Evolutionary conservation across 2,888 invertebrate genomes (phyloP), one percentile per base, ranked within the genome.

Genomic region (Thyatira batis): DNA sequence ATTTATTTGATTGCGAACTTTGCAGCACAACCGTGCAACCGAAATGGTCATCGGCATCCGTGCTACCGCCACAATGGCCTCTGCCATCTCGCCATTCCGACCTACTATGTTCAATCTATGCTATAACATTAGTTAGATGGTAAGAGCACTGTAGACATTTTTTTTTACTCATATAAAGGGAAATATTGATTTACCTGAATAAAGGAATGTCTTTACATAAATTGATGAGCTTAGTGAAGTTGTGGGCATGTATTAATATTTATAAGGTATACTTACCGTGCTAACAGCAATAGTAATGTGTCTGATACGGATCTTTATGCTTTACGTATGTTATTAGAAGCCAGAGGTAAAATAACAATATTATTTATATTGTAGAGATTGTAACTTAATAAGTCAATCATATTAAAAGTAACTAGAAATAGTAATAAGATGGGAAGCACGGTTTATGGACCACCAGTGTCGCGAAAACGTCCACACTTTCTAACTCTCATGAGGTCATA

Each of bases 1-100:
- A 92, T 92, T 92, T 92, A 92, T 92, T 92, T 92, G 92, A 92
- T 92, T 91, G 91, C 89, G 73, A 85, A 86, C 80, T 84, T 82
- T 85, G 88, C 86, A 85, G 84, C 89, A 84, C 82, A 83, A 84
- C 80, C 82, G 83, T 82, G 87, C 85, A 85, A 87, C 90, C 84
- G 89, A 89, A 90, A 90, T 91, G 91, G 91, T 89, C 91, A 91
- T 88, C 87, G 90, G 91, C 84, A 89, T 91, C 82, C 81, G 80
- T 69, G 71, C 76, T 62, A 73, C 76, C 71, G 72, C 80, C 81
- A 89, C 87, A 87, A 88, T 88, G 82, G 84, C 76, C 69, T 69
- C 76, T 69, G 77, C 71, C 73, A 76, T 72, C 74, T 76, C 72
- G 67, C 67, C 65, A 68, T 52, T 63, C 66, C 55, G 65, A 70